These are phyloP conservation scores for Phrynocephalus vlangalii DNA, from an alignment of 2,797 vertebrate genomes.

Conservation along the genomic window DNA sequence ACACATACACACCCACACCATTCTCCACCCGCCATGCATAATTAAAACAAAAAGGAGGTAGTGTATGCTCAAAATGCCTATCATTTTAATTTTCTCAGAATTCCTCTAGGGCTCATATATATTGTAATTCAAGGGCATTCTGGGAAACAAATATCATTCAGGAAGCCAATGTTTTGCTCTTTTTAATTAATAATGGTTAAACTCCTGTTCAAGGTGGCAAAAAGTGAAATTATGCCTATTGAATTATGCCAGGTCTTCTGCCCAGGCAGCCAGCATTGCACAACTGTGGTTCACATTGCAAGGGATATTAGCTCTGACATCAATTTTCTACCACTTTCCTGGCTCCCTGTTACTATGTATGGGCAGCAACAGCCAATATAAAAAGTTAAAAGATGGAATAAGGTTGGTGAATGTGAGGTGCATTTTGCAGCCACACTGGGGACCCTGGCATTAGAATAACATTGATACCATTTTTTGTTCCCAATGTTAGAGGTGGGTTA, in stretches of 20 bases:
- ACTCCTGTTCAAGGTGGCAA: no score
- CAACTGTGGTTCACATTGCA: no score
- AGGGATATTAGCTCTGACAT: no score
- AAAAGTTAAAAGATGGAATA: not conserved
- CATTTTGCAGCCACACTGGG: not conserved
- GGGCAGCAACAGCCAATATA: not conserved
- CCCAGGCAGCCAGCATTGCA: no score
- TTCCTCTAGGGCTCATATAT: not conserved
- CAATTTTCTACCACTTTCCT: no score
- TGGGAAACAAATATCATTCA: not conserved
- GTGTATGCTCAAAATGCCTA: not conserved
- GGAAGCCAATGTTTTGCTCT: not conserved
- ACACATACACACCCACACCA: not conserved
- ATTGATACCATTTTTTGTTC: no score
- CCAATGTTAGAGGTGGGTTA: no score
- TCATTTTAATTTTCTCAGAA: not conserved
- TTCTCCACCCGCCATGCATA: no score
- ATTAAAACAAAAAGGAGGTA: not conserved
- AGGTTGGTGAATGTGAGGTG: not conserved
- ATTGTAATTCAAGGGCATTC: not conserved
- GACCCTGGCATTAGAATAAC: not conserved
- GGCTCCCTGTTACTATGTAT: no score
- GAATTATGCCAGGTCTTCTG: no score
- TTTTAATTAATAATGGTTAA: no score
- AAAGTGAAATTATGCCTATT: no score